Evolutionary conservation across 2,888 invertebrate species (phyloP), one percentile per base, ranked within the genome.

Genomic region (Sminthurides aquaticus): DNA sequence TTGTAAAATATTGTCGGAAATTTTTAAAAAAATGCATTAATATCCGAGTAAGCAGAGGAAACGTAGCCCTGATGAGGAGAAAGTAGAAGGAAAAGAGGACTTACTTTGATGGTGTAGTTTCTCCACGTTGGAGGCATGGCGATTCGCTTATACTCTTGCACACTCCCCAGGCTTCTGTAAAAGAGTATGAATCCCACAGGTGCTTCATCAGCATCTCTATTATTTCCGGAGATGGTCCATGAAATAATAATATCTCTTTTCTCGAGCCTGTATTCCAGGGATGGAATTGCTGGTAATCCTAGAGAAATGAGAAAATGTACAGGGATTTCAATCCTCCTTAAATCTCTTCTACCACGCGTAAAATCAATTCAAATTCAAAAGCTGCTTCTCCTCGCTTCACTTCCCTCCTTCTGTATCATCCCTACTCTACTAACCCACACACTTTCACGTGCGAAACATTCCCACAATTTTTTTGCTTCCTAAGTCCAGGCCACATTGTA

Each of bases 111-210:
- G 26, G 74, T 74, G 59, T 72, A 67, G 68, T 74, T 74, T 62
- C 67, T 66, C 27, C 62, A 54, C 24, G 65, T 63, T 20, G 72
- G 69, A 54, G 66, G 70, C 64, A 74, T 68, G 65, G 70, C 65
- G 65, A 72, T 63, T 68, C 68, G 70, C 63, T 69, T 69, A 69
- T 71, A 72, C 62, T 74, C 74, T 49, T 68, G 61, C 49, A 71
- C 67, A n/a, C 72, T 71, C 22, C 74, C 72, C n/a, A 71, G 66
- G 49, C 68, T 71, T 62, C 70, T 67, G 57, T 70, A 69, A 63
- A 70, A 71, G 34, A 74, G 70, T 34, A 68, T 70, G 59, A 72
- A 74, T 65, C 74, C 74, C 67, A 70, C 60, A 49, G 74, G 72
- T 63, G 62, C 43, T 59, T 72, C 71, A 49, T 69, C 68, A 49